Evolutionary conservation across 2,113 vertebrate genomes (phyloP).

Genomic region (Engraulis encrasicolus): DNA sequence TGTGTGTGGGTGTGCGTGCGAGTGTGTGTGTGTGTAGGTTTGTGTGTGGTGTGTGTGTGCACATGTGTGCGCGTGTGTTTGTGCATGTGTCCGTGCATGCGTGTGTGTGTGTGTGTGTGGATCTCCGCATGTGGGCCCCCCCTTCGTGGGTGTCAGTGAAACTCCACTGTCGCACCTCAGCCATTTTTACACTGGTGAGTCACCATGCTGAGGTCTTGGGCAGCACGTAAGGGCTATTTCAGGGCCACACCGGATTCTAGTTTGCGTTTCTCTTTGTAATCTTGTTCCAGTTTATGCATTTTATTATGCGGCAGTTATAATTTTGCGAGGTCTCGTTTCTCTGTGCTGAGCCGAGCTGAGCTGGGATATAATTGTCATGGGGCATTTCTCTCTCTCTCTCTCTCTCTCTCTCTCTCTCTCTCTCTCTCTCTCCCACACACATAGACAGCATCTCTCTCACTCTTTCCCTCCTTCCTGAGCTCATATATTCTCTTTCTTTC

Average conservation of each 20-base stretch:
- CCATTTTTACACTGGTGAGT: not conserved
- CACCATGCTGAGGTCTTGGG: not conserved
- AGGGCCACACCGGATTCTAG: not conserved
- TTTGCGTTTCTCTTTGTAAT: not conserved
- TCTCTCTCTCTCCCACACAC: too few species aligned
- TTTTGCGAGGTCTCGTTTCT: slow-evolving; percentile 18
- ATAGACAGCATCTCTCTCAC: too few species aligned
- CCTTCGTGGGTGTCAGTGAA: too few species aligned
- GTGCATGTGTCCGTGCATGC: too few species aligned
- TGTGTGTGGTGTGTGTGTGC: too few species aligned
- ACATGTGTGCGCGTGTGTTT: too few species aligned
- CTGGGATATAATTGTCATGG: slow-evolving; percentile 15
- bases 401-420: not conserved
- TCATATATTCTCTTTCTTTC: too few species aligned
- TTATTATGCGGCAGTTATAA: not conserved
- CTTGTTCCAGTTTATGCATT: not conserved
- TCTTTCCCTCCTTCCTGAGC: too few species aligned
- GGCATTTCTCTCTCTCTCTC: not conserved
- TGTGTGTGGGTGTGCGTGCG: too few species aligned
- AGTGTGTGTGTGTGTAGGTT: too few species aligned
- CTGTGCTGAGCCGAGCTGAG: not conserved
- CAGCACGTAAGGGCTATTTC: not conserved
- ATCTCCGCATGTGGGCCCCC: too few species aligned
- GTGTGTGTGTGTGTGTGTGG: too few species aligned
- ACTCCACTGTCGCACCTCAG: not conserved